Base-by-base conservation (phyloP, 2,888 invertebrate genomes). In the Cordilura impudica region DNA sequence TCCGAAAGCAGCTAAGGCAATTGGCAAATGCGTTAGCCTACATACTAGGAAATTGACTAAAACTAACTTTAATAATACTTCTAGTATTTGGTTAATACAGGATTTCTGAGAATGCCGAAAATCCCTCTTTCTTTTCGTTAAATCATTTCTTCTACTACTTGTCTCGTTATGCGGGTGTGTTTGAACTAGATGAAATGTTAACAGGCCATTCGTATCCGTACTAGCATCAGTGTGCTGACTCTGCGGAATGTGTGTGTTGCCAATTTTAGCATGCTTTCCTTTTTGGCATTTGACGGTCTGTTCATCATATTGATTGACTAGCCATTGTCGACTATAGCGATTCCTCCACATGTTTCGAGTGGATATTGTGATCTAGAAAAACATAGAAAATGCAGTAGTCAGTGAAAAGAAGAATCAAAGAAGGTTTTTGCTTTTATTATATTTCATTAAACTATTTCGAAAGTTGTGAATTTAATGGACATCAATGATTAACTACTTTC, bases 71-170 rank as follows among this genome's bases (percentile, higher is more conserved):
- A 86, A 84, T 87, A 89, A 88, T 87, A 88, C 87, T 88, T 88
- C 88, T 87, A 88, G 83, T 88, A 89, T 90, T 90, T 89, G 89
- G 90, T 89, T 86, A 85, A 85, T 85, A 83, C 86, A 83, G 81
- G 81, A 74, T 75, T 72, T 83, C 63, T 76, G 61, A 75, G 79
- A 77, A 75, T 49, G 69, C 67, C 45, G 78, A 47, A 69, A 70
- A 54, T 29, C 23, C 66, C 49, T 78, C 45, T 56, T 56, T 19
- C 71, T 47, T 26, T 16, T n/a, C 6, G 65, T 61, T 61, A 56
- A 18, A 35, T 65, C 61, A 65, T 66, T 70, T 67, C 47, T 75
- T 53, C 70, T 66, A 61, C 49, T 54, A 45, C 23, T 60, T 6
- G n/a, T n/a, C 7, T 66, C 16, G 16, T 26, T 47, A 47, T 58